Evolutionary conservation across 2,113 vertebrate genomes (phyloP), one percentile per base, ranked within the genome.

Genomic region (Archocentrus centrarchus): DNA sequence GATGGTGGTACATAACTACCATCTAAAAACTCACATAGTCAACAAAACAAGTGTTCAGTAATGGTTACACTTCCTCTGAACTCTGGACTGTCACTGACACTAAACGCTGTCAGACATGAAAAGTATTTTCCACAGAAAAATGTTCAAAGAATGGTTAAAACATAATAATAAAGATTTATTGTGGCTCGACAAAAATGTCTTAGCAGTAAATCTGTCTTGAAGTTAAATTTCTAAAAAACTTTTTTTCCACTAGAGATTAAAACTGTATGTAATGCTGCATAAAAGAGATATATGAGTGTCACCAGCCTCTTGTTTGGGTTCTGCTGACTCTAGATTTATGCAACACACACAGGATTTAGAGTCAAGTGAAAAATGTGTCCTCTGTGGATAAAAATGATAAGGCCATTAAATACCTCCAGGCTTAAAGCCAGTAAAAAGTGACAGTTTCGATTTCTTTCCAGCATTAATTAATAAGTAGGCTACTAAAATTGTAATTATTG

Each of bases 221-320:
- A 50, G n/a, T 87, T 80, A 37, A 15, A 80, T 61, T 79, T 68
- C 15, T 44, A 27, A 55, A 55, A 39, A 82, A 11, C 63, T 32
- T 15, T 57, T 77, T 70, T 59, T 39, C 53, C 60, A n/a, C 79
- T 39, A 39, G 47, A 66, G 57, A 82, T 63, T 57, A 22, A 81
- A 90, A 59, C 15, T 55, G 55, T 32, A 53, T 59, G 27, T 77
- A 62, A 64, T 59, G 13, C 73, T 75, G 60, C 35, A 80, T 55
- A 80, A 80, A 63, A 77, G 44, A 85, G 30, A 82, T 75, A 47
- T 62, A 20, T 41, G 59, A 53, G n/a, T 84, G 60, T 82, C 82
- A 62, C 24, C 15, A 63, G 64, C 58, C 20, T 86, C 44, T 68
- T 79, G 81, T 83, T 88, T 86, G 20, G 68, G 73, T 80, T 84